Percentiles rank a stretch among this genome's conserved stretches.
These are phyloP conservation scores for Ceyx erithaca DNA, from an alignment of 2,797 vertebrate genomes.

Conservation along the genomic window DNA sequence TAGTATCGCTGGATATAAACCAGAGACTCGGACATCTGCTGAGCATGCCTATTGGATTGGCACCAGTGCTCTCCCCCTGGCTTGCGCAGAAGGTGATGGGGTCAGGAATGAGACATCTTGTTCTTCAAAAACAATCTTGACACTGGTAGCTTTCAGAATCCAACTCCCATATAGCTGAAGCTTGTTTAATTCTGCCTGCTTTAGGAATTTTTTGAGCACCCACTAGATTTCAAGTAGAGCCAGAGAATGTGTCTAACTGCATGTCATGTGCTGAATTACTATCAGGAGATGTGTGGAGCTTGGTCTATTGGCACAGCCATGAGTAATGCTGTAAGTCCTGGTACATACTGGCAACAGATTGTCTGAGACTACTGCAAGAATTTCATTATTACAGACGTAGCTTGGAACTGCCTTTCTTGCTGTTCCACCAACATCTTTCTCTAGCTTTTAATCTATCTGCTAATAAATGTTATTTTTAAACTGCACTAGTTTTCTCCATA, in stretches of 20 bases:
- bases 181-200: background rate
- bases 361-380: background rate
- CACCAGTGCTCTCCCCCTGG: conserved; percentile 32
- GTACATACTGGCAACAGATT: conserved; percentile 12
- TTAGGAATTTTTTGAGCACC: background rate
- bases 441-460: background rate
- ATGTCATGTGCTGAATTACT: background rate
- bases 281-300: background rate
- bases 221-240: background rate
- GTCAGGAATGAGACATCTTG: conserved; percentile 59
- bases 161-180: background rate
- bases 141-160: conserved; percentile 19
- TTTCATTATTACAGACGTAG: conserved; percentile 4
- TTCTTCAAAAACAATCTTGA: conserved; percentile 59
- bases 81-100: background rate
- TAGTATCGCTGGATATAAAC: conserved; percentile 50
- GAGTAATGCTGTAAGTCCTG: background rate
- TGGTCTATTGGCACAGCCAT: background rate
- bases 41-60: conserved; percentile 41
- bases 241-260: fast-evolving
- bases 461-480: conserved; percentile 46
- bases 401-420: conserved; percentile 1
- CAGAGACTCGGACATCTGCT: conserved; percentile 31
- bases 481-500: background rate
- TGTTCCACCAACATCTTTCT: background rate